Base-by-base conservation (phyloP, 2,113 vertebrate genomes). In the Mirounga angustirostris region DNA sequence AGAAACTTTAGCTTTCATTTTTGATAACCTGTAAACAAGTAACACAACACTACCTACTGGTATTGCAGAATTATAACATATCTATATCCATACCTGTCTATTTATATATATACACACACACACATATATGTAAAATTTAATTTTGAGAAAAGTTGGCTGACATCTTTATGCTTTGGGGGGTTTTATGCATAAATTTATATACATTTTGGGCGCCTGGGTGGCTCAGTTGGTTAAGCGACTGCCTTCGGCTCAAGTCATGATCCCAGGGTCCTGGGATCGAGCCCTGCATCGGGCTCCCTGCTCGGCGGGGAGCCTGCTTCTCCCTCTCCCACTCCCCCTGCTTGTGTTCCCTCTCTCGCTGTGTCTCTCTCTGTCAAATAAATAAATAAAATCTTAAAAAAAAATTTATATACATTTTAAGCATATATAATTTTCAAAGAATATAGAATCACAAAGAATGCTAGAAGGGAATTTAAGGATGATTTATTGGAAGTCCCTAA, bases 371-470 rank as follows among this genome's bases (percentile, higher is more conserved):
- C 40, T 40, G 40, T 40, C 40, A 40, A 40, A 40, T 40, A 40
- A 40, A 40, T 40, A 40, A 40, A 40, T 40, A 40, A 40, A 40
- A 40, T 40, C 40, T 40, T 40, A 3, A 40, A 40, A 40, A 40
- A 40, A 59, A 11, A 78, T n/a, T 50, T 50, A 43, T 84, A 63
- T 7, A 84, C 16, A 63, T 30, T 18, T 43, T 30, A 46, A 46
- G 26, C n/a, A 9, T 18, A 36, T 22, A n/a, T 81, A 71, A 78
- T 52, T 79, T n/a, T 28, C 33, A 26, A 61, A n/a, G n/a, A 95
- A 46, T 92, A 43, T 54, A 87, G n/a, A 80, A 67, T 89, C 46
- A 8, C 81, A 97, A 89, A 89, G 50, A 93, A 33, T 14, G 36
- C 8, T 84, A 26, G 36, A 63, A 88, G 30, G 28, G 30, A 63